Evolutionary conservation across 2,888 invertebrate genomes (phyloP), one percentile per base, ranked within the genome.

Genomic region (Sinopyrophorus schimmeli): DNA sequence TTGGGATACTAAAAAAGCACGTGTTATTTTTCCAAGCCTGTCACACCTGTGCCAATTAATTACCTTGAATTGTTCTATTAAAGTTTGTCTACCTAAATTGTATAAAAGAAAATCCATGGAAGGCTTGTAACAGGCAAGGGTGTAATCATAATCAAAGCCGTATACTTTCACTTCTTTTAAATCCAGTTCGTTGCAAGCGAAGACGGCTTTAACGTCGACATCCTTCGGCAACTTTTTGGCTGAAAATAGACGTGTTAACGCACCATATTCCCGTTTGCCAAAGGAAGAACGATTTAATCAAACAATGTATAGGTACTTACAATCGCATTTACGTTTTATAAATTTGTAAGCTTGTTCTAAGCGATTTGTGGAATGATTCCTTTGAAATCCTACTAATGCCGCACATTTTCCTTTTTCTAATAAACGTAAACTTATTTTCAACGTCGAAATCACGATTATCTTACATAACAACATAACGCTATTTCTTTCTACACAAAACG

Each of bases 101-200:
- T 96, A 98, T 10, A 98, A 81, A 31, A 97, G 78, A 68, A 86
- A 85, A 69, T 96, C 92, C 69, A 98, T 77, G 11, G 87, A 82
- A 5, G 90, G 88, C 66, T 92, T 94, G 72, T 98, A 98, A 63
- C 92, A 91, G 1, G 97, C 97, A 63, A 98, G 73, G 0, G 98
- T 98, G 73, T 98, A 98, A 73, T 98, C 98, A 77, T 98, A 98
- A 75, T 98, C 98, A 77, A 98, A 98, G 26, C 98, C 93, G 77
- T 95, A 96, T 1, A 96, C 92, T 65, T 90, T 84, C 24, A 98
- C 91, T 73, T 94, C 90, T 55, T 87, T 81, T 39, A 98, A 76
- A 72, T 95, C 89, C 46, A 97, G 77, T 69, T 97, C 96, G 76
- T 98, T 98, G 74, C 96, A 97, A 6, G 95, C 94, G 76, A 96